A percentile compares a stretch with the other conserved stretches of the same genome.
Evolutionary conservation across 2,113 vertebrate genomes (phyloP).

Genomic region (Phrynosoma platyrhinos): DNA sequence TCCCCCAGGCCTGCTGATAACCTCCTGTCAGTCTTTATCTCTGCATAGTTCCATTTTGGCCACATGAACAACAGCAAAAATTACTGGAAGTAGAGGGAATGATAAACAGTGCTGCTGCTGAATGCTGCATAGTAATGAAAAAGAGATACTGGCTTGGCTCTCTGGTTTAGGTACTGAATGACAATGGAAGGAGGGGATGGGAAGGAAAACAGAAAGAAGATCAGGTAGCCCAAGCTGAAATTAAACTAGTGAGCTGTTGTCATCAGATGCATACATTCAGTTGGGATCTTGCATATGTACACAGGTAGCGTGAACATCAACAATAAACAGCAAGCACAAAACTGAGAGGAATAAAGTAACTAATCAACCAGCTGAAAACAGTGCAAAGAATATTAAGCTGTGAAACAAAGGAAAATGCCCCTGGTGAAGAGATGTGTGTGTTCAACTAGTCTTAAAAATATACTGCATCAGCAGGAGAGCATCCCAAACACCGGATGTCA

Average conservation of each 20-base stretch:
- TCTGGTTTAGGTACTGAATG: not conserved
- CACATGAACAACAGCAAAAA: not conserved
- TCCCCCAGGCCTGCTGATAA: too few relatives aligned
- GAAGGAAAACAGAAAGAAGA: not conserved
- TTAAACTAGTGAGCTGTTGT: not conserved
- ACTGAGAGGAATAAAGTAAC: not conserved
- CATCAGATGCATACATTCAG: not conserved
- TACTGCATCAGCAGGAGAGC: too few relatives aligned
- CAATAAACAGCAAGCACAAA: not conserved
- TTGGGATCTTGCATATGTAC: not conserved
- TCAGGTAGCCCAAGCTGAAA: not conserved
- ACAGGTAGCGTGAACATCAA: not conserved
- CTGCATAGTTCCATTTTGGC: not conserved
- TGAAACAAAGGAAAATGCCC: not conserved
- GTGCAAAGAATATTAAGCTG: too few relatives aligned
- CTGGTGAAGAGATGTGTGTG: too few relatives aligned
- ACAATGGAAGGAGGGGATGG: not conserved
- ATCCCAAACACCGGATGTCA: too few relatives aligned
- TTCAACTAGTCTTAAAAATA: too few relatives aligned
- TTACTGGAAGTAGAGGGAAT: not conserved
- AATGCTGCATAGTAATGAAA: not conserved
- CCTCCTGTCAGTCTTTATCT: too few relatives aligned
- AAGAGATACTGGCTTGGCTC: not conserved
- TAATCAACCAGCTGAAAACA: too few relatives aligned
- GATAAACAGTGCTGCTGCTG: not conserved